These are phyloP conservation scores for Chydorus sphaericus DNA, from an alignment of 2,888 invertebrate genomes.

Conservation along the genomic window DNA sequence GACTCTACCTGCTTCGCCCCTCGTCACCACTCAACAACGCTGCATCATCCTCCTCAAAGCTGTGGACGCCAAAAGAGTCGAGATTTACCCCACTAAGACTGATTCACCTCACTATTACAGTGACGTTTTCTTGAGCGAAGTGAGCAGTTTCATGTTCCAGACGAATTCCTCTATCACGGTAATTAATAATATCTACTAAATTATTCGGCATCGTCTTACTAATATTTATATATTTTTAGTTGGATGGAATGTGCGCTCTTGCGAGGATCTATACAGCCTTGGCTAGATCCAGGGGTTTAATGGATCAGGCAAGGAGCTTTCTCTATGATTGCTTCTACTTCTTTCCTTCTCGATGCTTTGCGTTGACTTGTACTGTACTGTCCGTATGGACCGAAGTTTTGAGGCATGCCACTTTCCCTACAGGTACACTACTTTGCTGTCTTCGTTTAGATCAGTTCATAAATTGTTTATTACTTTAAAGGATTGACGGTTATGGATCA, in stretches of 20 bases:
- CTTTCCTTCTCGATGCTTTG: constrained; percentile 7
- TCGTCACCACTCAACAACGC: constrained; percentile 6
- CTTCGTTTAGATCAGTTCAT: no score
- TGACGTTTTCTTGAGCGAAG: background rate
- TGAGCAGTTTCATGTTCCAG: background rate
- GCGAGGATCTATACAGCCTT: constrained; percentile 8
- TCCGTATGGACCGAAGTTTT: constrained; percentile 10
- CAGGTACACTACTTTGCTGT: constrained; percentile 6
- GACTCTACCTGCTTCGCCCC: constrained; percentile 11
- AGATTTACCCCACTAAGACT: background rate
- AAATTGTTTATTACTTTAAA: no score
- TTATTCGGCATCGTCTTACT: no score
- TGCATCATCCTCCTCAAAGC: background rate
- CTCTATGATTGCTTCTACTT: constrained; percentile 10
- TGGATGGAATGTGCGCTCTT: constrained; percentile 11
- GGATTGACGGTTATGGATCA: constrained; percentile 3
- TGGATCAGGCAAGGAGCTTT: constrained; percentile 3
- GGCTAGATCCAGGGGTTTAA: background rate
- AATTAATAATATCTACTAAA: background rate
- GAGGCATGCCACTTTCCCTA: constrained; percentile 2
- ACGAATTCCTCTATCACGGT: background rate
- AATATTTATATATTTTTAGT: background rate
- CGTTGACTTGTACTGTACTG: constrained; percentile 2
- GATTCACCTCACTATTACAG: background rate
- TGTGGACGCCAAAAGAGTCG: background rate